Evolutionary conservation across 30 jellyfish, hydroid and myxozoan species (phyloP).

Genomic region (Nemopilema nomurai): DNA sequence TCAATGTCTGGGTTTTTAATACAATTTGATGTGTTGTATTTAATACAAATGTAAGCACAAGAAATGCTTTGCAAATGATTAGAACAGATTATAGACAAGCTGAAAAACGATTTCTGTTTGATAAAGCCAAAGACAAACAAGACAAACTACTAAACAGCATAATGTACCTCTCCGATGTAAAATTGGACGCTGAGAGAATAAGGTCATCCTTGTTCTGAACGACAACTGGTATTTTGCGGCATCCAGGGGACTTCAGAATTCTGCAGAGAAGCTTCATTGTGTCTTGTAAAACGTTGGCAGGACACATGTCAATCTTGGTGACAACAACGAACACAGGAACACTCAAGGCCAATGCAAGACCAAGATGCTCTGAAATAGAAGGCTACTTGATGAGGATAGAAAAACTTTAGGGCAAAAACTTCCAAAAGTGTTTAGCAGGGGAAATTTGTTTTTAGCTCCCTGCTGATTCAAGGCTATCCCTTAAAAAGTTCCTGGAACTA

Average conservation of each 20-base stretch:
- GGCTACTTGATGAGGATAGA: too few relatives aligned
- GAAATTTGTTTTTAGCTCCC: too few relatives aligned
- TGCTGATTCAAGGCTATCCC: too few relatives aligned
- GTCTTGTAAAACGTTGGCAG: slow-evolving; percentile 91
- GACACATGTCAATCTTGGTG: slow-evolving; percentile 99
- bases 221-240: slow-evolving; percentile 92
- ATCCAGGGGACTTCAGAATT: slow-evolving; percentile 94
- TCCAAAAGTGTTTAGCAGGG: too few relatives aligned
- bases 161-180: slow-evolving; percentile 90
- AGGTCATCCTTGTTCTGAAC: slow-evolving; percentile 87
- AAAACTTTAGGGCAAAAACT: too few relatives aligned
- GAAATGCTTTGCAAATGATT: too few relatives aligned
- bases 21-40: too few relatives aligned
- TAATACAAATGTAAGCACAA: too few relatives aligned
- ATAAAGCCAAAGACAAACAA: neutral
- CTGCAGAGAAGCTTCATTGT: slow-evolving; percentile 92
- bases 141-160: neutral
- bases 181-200: slow-evolving; percentile 88
- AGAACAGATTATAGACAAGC: neutral
- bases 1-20: too few relatives aligned
- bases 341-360: slow-evolving; percentile 91
- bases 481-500: too few relatives aligned
- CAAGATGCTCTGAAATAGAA: slow-evolving; percentile 89
- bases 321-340: slow-evolving; percentile 96
- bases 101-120: too few relatives aligned